Evolutionary conservation across 2,888 invertebrate genomes (phyloP).

Genomic region (Dryocosmus kuriphilus): DNA sequence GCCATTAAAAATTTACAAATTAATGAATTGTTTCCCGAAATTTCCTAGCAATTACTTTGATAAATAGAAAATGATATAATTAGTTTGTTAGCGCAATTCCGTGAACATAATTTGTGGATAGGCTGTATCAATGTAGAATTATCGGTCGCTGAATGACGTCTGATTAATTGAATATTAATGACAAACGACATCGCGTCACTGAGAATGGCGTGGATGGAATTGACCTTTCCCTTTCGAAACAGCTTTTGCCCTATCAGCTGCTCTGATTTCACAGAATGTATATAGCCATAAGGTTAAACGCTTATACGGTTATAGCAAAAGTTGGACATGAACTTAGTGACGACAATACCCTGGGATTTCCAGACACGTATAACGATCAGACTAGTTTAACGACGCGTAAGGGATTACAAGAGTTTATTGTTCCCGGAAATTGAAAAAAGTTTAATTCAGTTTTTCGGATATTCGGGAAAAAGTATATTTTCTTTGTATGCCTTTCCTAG

Average conservation of each 20-base stretch:
- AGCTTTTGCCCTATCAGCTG: conserved; percentile 16
- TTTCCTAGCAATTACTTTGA: too few relatives aligned
- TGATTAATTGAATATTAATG: conserved; percentile 36
- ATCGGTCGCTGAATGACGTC: conserved; percentile 23
- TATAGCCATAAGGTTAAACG: too few relatives aligned
- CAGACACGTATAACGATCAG: conserved; percentile 9
- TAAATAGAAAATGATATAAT: too few relatives aligned
- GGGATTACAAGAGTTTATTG: conserved; percentile 32
- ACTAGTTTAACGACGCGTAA: conserved; percentile 34
- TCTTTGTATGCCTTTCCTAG: not conserved
- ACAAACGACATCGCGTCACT: conserved; percentile 29
- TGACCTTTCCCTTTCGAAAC: conserved; percentile 33
- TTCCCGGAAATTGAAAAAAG: conserved; percentile 27
- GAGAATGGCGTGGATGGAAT: conserved; percentile 16
- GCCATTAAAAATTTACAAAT: too few relatives aligned
- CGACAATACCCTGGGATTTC: conserved; percentile 24
- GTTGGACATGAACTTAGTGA: conserved; percentile 23
- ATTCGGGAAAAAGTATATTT: not conserved
- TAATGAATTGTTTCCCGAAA: too few relatives aligned
- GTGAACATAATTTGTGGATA: not conserved
- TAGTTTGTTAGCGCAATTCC: not conserved
- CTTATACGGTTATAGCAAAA: conserved; percentile 21
- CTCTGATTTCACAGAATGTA: conserved; percentile 23
- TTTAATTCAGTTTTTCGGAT: not conserved
- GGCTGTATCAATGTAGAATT: not conserved